Conservation (phyloP, 2,113 vertebrate species). For the Gulo gulo region DNA sequence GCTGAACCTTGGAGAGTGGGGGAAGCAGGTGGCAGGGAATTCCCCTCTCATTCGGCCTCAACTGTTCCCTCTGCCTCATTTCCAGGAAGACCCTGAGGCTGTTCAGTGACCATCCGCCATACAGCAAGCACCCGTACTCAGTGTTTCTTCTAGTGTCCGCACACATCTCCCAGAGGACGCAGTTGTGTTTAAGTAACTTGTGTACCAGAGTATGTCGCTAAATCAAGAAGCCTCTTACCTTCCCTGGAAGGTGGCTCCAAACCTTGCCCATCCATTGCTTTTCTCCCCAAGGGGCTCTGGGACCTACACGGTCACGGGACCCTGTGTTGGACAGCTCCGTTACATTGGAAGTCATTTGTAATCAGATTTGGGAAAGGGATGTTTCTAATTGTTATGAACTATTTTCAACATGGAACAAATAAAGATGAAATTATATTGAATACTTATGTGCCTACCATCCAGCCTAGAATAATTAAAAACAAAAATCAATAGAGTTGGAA, state of each 20-base stretch:
- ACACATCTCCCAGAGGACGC: background rate
- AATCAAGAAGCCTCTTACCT: background rate
- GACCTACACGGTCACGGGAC: fast-evolving
- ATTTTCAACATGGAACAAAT: background rate
- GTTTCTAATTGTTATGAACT: background rate
- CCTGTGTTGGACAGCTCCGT: background rate
- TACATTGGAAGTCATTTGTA: too few species aligned
- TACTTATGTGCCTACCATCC: background rate
- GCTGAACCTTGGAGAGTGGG: background rate
- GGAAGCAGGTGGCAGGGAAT: background rate
- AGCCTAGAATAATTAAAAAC: background rate
- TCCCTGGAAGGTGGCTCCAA: too few species aligned
- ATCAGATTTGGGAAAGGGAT: background rate
- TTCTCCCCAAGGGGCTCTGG: too few species aligned
- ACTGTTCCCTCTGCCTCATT: background rate
- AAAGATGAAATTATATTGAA: background rate
- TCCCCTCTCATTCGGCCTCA: background rate
- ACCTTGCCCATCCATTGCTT: fast-evolving
- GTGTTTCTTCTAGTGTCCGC: background rate
- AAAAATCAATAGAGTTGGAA: background rate
- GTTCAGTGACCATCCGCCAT: fast-evolving
- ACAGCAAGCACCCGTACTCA: background rate
- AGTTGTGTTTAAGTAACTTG: background rate
- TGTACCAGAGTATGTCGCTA: background rate
- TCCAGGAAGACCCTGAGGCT: background rate